Evolutionary conservation across 2,113 vertebrate species (phyloP), one percentile per base, ranked within the genome.

Genomic region (Etheostoma cragini): DNA sequence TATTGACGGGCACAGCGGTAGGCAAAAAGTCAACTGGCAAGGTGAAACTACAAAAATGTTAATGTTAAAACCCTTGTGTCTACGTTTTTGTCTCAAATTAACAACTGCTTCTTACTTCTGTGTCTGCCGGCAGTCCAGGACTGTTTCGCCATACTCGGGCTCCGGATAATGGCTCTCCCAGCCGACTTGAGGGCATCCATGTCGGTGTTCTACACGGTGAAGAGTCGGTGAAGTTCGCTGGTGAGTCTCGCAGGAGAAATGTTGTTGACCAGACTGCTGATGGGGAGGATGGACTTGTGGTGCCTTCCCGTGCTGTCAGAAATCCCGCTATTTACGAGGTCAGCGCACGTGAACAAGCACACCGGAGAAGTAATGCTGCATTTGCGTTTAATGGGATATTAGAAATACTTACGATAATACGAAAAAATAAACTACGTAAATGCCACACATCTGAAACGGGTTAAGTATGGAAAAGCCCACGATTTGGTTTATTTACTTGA

Each of bases 111-210:
- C 96, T 96, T 94, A 97, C 97, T 97, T 91, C 91, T 92, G 91
- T 97, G 96, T 87, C 92, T 94, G 78, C 95, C 94, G 54, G 94
- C 71, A 14, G 84, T 95, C 97, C 96, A 96, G 22, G 94, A 93
- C 90, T 95, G 96, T 80, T 96, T 97, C 80, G 95, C 96, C 67
- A 95, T 33, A 79, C 95, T 96, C 21, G 96, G 97, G 79, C 96
- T 97, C 76, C 96, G 94, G 85, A 96, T 96, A 38, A 97, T 95
- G 5, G 96, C 96, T 90, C 95, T 93, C 33, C 96, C 96, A 1
- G 96, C 97, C 24, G 96, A 96, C 89, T 92, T 96, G 19, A 97
- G 90, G 11, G 95, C 96, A 83, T 97, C 96, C 96, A 97, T 97
- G 85, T 75, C 85, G 77, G 78, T 24, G 60, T 78, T 50, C 21